Base-by-base conservation (phyloP, 2,888 invertebrate genomes). In the Netelia inedita region DNA sequence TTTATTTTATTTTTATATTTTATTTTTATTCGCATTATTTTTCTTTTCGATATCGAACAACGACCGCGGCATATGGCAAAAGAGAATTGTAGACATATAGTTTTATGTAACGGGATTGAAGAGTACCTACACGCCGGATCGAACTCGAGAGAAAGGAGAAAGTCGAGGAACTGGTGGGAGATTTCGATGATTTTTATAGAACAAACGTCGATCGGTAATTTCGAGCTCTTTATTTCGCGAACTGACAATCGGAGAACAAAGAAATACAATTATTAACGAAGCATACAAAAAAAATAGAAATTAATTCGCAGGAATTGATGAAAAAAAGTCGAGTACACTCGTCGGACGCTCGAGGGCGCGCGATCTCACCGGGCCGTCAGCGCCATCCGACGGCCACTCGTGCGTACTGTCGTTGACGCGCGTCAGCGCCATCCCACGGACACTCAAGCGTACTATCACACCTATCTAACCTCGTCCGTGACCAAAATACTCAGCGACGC, bases 1-100 rank as follows among this genome's bases (percentile, higher is more conserved):
- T 14, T 46, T 46, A 46, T 46, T 14, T 46, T 6, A 6, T 46
- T 46, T 11, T 46, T 46, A 6, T 46, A 0, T 2, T 2, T 3
- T 14, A 46, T 46, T 14, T 14, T 46, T 46, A 46, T 46, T 46
- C 10, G 10, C 14, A 46, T 46, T 46, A 46, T 46, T 46, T 50
- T 72, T 55, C 2, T 16, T 46, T 63, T 28, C 35, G 63, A 16
- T 74, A 19, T 74, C 21, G 61, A 14, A n/a, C 1, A 74, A 63
- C 63, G 46, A 61, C 16, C 28, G 16, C 16, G 46, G 46, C 10
- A 46, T 46, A 50, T 16, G 16, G n/a, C 28, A 16, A 16, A 14
- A 23, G 28, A n/a, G 46, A 46, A 46, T 10, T 46, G 1, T 46
- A 14, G 16, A 50, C 23, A 11, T 46, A 53, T 11, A 63, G 23